Evolutionary conservation across 2,888 invertebrate genomes (phyloP), one percentile per base, ranked within the genome.

Genomic region (Lissonota sp.): DNA sequence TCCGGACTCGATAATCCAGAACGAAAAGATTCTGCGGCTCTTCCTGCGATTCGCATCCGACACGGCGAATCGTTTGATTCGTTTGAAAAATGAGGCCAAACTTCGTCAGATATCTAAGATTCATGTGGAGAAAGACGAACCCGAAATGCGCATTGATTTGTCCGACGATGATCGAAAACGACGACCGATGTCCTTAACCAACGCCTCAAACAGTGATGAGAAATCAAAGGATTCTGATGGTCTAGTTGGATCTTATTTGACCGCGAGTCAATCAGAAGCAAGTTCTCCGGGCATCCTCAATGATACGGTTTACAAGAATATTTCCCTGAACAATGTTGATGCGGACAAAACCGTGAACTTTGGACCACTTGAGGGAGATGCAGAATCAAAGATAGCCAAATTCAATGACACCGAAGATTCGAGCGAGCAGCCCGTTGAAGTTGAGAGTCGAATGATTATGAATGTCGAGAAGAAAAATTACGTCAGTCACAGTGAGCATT

Each of bases 21-120:
- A 85, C 51, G 84, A 86, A 60, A 85, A 67, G 44, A 72, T 85
- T 39, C 62, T 86, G 6, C 75, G 71, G 44, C 40, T 85, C 2
- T 80, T 86, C 6, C 46, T 84, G 4, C 74, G 63, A n/a, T 66
- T 85, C 6, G 83, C 83, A 10, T 79, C 80, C 4, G 60, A 82
- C 7, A 84, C 84, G 3, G 83, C 84, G 6, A 74, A 76, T 72
- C 83, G 75, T 66, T 62, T 84, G 16, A 70, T 78, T 5, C 62
- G 42, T 51, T 67, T 86, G 42, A 86, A 82, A 44, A 74, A 71
- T 57, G 71, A 58, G 37, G 51, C 63, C 1, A 74, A 53, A n/a
- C n/a, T 16, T 10, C 63, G 40, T 8, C 7, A 16, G 8, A 51
- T 42, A 12, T 55, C 66, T 6, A 62, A 5, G 0, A 14, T 14